Percentiles rank a stretch among this genome's conserved stretches.
phyloP scores from a whole-genome alignment of 1,140 invertebrate genomes.

The Notospermus geniculatus region DNA sequence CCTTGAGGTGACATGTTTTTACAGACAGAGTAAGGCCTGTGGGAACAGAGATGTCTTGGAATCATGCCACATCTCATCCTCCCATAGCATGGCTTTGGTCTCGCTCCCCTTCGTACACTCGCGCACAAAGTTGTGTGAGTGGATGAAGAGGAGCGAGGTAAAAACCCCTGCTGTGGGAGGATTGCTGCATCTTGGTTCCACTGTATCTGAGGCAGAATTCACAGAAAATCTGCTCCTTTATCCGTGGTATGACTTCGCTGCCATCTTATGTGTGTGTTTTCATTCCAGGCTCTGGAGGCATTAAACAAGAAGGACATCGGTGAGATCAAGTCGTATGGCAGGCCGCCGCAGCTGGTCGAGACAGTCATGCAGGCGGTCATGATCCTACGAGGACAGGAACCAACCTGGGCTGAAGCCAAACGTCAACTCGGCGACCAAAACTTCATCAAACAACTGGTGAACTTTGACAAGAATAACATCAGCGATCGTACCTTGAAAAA shows the following conservation, averaged over 20 bases:
- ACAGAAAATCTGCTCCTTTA: too few species aligned
- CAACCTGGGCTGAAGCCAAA: constrained; percentile 82
- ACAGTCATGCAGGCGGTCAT: constrained; percentile 87
- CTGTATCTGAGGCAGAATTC: too few species aligned
- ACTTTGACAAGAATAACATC: constrained; percentile 86
- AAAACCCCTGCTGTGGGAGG: too few species aligned
- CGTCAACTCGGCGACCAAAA: constrained; percentile 67
- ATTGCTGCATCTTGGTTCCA: too few species aligned
- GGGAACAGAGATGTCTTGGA: too few species aligned
- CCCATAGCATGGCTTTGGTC: too few species aligned
- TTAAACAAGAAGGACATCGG: constrained; percentile 84
- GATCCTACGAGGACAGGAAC: constrained; percentile 74
- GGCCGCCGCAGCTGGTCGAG: constrained; percentile 78
- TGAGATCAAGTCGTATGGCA: constrained; percentile 82
- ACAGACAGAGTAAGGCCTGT: too few species aligned
- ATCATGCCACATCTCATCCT: too few species aligned
- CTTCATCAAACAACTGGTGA: constrained; percentile 66
- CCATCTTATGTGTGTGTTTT: neutral
- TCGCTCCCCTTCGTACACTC: too few species aligned
- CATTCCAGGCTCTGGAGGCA: constrained; percentile 68
- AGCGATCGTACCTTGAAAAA: constrained; percentile 75
- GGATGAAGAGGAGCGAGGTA: too few species aligned
- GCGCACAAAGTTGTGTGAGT: too few species aligned
- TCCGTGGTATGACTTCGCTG: neutral
- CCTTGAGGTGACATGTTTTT: too few species aligned